Percentiles rank a stretch among this genome's conserved stretches.
Evolutionary conservation across 2,888 invertebrate species (phyloP).

Genomic region (Pachydiplax longipennis): DNA sequence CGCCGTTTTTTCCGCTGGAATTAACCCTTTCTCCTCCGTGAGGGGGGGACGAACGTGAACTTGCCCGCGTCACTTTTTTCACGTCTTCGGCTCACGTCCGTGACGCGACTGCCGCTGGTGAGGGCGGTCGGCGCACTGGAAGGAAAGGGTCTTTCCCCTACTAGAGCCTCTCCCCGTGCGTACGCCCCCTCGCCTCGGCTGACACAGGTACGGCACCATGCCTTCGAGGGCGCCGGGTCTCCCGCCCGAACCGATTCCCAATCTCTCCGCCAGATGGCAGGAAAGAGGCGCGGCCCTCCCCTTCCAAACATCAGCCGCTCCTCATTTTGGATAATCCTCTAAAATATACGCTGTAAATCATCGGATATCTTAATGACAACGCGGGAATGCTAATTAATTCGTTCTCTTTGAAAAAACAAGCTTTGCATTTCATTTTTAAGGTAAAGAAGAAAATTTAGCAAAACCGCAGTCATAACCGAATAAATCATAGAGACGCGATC

Average conservation of each 20-base stretch:
- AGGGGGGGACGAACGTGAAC: background rate
- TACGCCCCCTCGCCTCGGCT: background rate
- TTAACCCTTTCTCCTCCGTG: background rate
- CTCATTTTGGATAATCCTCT: background rate
- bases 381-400: no score
- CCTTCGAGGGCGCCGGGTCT: background rate
- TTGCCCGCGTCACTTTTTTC: background rate
- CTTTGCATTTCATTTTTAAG: no score
- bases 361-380: no score
- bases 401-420: no score
- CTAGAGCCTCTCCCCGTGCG: background rate
- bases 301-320: background rate
- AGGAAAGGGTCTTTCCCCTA: background rate
- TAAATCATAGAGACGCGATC: no score
- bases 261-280: slow-evolving; percentile 21
- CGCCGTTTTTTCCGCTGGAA: background rate
- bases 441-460: no score
- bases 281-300: background rate
- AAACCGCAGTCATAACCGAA: no score
- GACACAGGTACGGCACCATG: slow-evolving; percentile 19
- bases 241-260: slow-evolving; percentile 1
- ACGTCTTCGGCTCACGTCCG: background rate
- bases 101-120: slow-evolving; percentile 30
- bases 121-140: slow-evolving; percentile 41
- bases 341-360: no score